Conservation (phyloP, 2,797 vertebrate species). For the Numenius phaeopus region DNA sequence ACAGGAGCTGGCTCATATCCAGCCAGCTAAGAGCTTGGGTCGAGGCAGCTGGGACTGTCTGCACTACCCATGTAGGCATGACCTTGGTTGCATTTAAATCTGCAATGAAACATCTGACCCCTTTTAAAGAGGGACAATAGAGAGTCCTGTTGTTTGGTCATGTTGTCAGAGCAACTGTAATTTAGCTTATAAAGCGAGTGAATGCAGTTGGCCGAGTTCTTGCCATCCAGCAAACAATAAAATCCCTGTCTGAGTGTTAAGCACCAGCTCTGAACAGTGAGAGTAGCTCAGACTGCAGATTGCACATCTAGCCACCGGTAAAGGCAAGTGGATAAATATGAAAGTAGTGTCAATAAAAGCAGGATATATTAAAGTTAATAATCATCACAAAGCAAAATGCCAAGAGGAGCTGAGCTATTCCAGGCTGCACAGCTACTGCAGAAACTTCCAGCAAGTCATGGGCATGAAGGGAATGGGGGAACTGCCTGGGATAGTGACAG, state of each 20-base stretch:
- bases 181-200: not conserved
- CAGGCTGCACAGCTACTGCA: not conserved
- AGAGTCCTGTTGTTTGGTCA: not conserved
- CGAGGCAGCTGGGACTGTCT: not conserved
- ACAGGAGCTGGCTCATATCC: not conserved
- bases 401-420: not conserved
- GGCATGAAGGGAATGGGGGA: not conserved
- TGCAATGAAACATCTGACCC: not conserved
- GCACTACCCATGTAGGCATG: not conserved
- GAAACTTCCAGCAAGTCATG: not conserved
- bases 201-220: not conserved
- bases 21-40: not conserved
- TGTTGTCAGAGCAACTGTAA: not conserved
- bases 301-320: not conserved
- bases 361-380: not conserved
- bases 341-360: not conserved
- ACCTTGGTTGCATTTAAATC: not conserved
- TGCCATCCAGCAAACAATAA: not conserved
- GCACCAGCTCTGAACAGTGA: not conserved
- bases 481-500: not conserved
- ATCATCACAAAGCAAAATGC: not conserved
- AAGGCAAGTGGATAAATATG: not conserved
- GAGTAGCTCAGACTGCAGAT: accelerated
- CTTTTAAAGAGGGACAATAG: not conserved
- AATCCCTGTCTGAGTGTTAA: not conserved